Evolutionary conservation across 2,888 invertebrate genomes (phyloP).

Genomic region (Rhodophaea formosa): DNA sequence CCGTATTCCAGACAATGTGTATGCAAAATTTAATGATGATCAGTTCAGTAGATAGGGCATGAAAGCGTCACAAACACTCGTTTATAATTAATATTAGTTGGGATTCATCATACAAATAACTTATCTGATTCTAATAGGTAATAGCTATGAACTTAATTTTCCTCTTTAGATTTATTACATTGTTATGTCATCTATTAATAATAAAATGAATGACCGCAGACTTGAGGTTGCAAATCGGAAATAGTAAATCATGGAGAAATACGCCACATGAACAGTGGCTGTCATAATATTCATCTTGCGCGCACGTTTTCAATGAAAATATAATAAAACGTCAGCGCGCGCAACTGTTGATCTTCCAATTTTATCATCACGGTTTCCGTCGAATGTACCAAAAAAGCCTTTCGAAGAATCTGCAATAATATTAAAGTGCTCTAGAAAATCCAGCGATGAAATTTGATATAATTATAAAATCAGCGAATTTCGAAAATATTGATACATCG

Average conservation of each 20-base stretch:
- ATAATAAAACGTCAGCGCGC: constrained; percentile 35
- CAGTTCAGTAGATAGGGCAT: no score
- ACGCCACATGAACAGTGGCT: constrained; percentile 29
- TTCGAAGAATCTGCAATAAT: constrained; percentile 28
- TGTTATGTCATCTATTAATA: not conserved
- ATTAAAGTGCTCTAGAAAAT: constrained; percentile 24
- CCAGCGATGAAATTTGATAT: not conserved
- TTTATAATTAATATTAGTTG: no score
- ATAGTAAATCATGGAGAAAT: constrained; percentile 20
- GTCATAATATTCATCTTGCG: constrained; percentile 25
- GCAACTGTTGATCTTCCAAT: constrained; percentile 36
- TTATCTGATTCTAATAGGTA: not conserved
- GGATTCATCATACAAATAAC: no score
- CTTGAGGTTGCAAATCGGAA: not conserved
- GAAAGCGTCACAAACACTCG: no score
- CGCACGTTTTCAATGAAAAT: constrained; percentile 41
- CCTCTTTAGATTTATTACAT: not conserved
- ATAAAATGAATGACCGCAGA: not conserved
- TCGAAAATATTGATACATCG: no score
- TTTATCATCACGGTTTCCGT: constrained; percentile 40
- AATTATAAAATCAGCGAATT: not conserved
- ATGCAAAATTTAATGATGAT: no score
- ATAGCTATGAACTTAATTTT: not conserved
- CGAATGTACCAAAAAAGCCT: constrained; percentile 27
- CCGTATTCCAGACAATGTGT: no score